Evolutionary conservation across 2,113 vertebrate genomes (phyloP).

Genomic region (Rhea americana): DNA sequence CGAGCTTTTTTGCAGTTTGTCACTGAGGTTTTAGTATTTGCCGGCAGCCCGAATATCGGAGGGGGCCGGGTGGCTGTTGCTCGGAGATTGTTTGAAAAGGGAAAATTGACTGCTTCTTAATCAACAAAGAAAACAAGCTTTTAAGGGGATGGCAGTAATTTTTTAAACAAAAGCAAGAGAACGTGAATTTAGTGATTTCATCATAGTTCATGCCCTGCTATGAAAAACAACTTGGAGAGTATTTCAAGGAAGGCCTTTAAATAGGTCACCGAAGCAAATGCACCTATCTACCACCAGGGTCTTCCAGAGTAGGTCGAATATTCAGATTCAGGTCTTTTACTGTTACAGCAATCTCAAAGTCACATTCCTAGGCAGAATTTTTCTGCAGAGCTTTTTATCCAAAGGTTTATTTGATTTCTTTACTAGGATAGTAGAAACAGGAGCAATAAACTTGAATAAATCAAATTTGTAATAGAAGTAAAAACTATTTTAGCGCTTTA

Average conservation of each 20-base stretch:
- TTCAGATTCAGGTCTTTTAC: neutral
- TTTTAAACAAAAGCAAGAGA: conserved; percentile 42
- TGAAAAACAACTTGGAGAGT: conserved; percentile 40
- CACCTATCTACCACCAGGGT: neutral
- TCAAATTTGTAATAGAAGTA: conserved; percentile 33
- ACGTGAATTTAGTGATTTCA: conserved; percentile 36
- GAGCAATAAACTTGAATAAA: conserved; percentile 27
- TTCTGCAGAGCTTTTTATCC: neutral
- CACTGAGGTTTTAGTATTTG: conserved; percentile 78
- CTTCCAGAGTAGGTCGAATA: rapidly evolving
- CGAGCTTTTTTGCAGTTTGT: conserved; percentile 81
- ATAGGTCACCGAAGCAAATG: neutral
- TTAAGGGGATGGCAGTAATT: conserved; percentile 49
- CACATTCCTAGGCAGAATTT: neutral
- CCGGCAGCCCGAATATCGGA: conserved; percentile 63
- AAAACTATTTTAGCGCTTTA: conserved; percentile 43
- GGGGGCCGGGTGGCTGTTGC: conserved; percentile 53
- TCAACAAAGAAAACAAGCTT: conserved; percentile 71
- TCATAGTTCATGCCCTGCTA: conserved; percentile 43
- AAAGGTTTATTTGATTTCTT: conserved; percentile 14
- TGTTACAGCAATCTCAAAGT: neutral
- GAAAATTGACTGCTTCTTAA: conserved; percentile 64
- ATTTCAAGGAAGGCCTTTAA: conserved; percentile 20
- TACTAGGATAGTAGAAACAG: conserved; percentile 18
- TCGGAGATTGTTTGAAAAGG: conserved; percentile 60